Percentiles rank a stretch among this genome's conserved stretches.
These are phyloP conservation scores for Anniella stebbinsi DNA, from an alignment of 2,797 vertebrate species.

Conservation along the genomic window DNA sequence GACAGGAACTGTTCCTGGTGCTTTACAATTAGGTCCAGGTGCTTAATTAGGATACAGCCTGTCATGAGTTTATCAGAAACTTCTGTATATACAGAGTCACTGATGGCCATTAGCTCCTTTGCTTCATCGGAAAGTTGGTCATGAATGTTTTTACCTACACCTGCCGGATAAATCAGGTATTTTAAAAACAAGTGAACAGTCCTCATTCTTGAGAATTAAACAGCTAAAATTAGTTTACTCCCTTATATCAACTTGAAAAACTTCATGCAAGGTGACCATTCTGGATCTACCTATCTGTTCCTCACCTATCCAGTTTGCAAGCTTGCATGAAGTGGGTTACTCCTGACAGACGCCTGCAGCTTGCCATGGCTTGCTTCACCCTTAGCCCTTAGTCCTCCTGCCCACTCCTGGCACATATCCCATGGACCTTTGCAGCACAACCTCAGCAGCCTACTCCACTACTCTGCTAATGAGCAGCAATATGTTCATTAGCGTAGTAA, in stretches of 20 bases:
- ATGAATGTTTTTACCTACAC: slow-evolving; percentile 75
- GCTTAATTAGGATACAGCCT: slow-evolving; percentile 77
- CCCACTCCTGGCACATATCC: too few relatives aligned
- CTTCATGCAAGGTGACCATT: neutral
- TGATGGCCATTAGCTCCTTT: slow-evolving; percentile 76
- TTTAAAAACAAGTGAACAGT: neutral
- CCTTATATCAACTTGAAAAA: rapidly evolving
- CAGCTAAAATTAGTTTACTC: neutral
- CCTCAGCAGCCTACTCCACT: too few relatives aligned
- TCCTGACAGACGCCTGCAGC: too few relatives aligned
- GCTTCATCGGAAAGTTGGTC: slow-evolving; percentile 80
- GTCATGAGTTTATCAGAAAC: slow-evolving; percentile 65
- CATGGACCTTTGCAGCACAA: too few relatives aligned
- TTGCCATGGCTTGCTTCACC: too few relatives aligned
- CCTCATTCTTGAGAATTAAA: neutral
- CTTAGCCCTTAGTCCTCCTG: too few relatives aligned
- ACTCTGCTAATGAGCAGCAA: too few relatives aligned
- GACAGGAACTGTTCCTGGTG: slow-evolving; percentile 72
- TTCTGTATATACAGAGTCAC: slow-evolving; percentile 77
- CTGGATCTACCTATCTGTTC: neutral
- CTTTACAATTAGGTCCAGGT: slow-evolving; percentile 80
- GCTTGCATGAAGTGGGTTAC: too few relatives aligned
- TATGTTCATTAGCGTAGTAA: too few relatives aligned
- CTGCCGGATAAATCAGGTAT: slow-evolving; percentile 69
- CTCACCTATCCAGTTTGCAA: neutral